These are phyloP conservation scores for Mormyrus hasselquistii DNA, from an alignment of 2,797 vertebrate genomes.

Conservation along the genomic window DNA sequence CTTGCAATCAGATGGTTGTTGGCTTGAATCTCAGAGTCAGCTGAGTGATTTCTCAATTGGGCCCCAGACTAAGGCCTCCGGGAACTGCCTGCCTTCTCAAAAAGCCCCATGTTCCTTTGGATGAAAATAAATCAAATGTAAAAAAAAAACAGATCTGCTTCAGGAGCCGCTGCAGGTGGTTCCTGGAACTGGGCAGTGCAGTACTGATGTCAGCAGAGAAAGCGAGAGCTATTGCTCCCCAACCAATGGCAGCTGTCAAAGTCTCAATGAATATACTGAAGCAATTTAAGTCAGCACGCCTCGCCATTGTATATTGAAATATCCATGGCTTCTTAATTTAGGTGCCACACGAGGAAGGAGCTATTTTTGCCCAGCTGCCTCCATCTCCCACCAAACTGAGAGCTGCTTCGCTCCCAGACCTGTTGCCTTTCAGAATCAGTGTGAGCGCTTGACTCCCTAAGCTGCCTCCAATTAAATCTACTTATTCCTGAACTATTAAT, in stretches of 20 bases:
- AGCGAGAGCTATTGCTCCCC: background rate
- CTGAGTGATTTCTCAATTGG: background rate
- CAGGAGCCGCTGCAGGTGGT: background rate
- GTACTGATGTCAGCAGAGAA: background rate
- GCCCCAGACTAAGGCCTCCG: background rate
- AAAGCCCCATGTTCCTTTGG: background rate
- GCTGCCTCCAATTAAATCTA: background rate
- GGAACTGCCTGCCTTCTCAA: background rate
- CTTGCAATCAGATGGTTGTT: background rate
- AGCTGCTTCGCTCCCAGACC: background rate
- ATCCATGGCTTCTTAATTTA: background rate
- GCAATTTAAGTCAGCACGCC: background rate
- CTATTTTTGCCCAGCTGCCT: background rate
- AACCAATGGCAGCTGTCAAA: background rate
- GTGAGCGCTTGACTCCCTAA: background rate
- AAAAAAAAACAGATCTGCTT: background rate
- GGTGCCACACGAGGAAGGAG: background rate
- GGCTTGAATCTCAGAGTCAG: background rate
- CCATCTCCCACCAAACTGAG: background rate
- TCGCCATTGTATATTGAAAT: background rate
- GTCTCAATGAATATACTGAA: conserved; percentile 26
- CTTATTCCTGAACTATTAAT: conserved; percentile 5
- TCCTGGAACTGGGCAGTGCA: background rate
- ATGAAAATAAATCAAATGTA: background rate
- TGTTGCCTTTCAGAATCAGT: background rate